Evolutionary conservation across 2,888 invertebrate genomes (phyloP).

Genomic region (Neoaliturus tenellus): DNA sequence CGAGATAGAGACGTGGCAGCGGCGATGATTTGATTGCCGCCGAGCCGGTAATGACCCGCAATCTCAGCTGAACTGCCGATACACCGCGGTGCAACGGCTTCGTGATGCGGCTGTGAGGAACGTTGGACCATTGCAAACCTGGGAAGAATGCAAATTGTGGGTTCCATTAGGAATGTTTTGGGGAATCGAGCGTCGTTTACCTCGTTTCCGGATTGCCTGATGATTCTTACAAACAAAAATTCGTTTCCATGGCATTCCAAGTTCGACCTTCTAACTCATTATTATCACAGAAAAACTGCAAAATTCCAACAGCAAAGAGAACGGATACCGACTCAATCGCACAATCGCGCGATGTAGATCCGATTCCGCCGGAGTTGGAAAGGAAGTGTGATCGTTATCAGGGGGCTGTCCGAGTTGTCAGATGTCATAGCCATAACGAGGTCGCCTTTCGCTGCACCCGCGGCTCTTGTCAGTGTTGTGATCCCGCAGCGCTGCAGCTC

Average conservation of each 20-base stretch:
- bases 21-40: not conserved
- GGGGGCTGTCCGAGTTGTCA: not conserved
- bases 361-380: no score
- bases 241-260: no score
- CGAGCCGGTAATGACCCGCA: not conserved
- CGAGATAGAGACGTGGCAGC: conserved; percentile 5
- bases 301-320: no score
- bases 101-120: not conserved
- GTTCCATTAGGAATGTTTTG: not conserved
- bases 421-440: not conserved
- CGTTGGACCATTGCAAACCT: not conserved
- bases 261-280: no score
- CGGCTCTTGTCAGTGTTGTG: no score
- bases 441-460: not conserved
- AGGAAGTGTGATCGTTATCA: not conserved
- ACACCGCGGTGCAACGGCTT: not conserved
- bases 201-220: no score
- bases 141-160: conserved; percentile 7
- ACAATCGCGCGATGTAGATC: no score
- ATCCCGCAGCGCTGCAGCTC: not conserved
- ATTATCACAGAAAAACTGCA: no score
- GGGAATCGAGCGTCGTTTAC: not conserved
- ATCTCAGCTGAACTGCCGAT: not conserved
- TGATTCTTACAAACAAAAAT: no score
- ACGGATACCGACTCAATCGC: no score